Evolutionary conservation across 2,113 vertebrate genomes (phyloP).

Genomic region (Dinomys branickii): DNA sequence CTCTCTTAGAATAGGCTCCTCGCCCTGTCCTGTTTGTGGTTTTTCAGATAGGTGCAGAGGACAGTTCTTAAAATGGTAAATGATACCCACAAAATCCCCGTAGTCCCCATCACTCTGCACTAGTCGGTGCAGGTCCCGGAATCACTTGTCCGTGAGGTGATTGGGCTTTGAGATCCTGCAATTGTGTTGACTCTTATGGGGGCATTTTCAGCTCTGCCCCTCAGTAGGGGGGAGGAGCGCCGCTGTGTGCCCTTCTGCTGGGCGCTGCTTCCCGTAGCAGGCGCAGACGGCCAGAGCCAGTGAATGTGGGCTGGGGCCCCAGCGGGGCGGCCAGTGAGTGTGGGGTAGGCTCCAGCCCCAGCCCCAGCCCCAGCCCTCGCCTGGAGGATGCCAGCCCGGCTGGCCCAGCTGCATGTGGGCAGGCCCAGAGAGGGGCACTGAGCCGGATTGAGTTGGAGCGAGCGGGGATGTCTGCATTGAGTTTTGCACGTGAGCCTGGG

Average conservation of each 20-base stretch:
- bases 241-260: neutral
- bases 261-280: neutral
- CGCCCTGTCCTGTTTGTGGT: neutral
- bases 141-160: neutral
- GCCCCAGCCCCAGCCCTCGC: neutral
- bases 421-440: neutral
- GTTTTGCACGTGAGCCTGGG: neutral
- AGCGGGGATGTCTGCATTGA: fast-evolving
- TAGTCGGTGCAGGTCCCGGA: neutral
- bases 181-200: too few species aligned
- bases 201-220: neutral
- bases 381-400: neutral
- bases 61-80: neutral
- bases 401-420: neutral
- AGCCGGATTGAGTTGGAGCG: neutral
- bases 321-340: neutral
- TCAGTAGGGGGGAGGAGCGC: neutral
- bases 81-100: neutral
- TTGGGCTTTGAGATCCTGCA: neutral
- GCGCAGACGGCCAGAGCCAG: neutral
- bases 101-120: fast-evolving
- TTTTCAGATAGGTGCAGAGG: neutral
- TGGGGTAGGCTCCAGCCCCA: too few species aligned
- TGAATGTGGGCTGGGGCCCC: too few species aligned
- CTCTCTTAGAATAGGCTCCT: neutral